Base-by-base conservation (phyloP, 2,113 vertebrate genomes). In the Scortum barcoo region DNA sequence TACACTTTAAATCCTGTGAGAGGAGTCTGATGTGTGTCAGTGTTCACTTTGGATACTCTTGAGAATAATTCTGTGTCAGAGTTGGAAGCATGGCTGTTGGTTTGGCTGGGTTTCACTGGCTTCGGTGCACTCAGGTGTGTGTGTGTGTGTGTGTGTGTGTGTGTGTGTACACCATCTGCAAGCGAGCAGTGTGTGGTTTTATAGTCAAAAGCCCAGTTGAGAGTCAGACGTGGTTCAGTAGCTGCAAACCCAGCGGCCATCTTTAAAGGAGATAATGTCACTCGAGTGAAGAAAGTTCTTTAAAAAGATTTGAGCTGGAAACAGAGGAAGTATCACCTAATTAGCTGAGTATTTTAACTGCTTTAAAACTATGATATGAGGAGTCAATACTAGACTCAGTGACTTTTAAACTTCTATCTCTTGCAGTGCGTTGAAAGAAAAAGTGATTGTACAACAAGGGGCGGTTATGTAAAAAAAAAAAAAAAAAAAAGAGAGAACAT, bases 141-240 rank as follows among this genome's bases (percentile, higher is more conserved):
- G 26, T 1, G 78, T 13, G n/a, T 68, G 46, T 70, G 71, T 68
- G 44, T 38, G 68, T 58, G 61, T n/a, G 26, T 66, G 68, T 66
- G 72, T 58, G 67, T 60, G 30, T 58, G n/a, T 4, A 0, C 58
- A 33, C 81, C 89, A 90, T 88, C 81, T 86, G 89, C 46, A 86
- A 60, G 76, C 0, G 42, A 72, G 50, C 38, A 46, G 48, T 1
- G 80, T 68, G 36, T 75, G 80, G 70, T 62, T 84, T 67, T 40
- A 58, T 60, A 63, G 83, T 66, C 66, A 82, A 65, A 33, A 61
- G 76, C 71, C 60, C 67, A 53, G 78, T 66, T 60, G 50, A 85
- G 56, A 77, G 67, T 86, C 78, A 68, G 78, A 80, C 71, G 73
- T 40, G 77, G 78, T 72, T 89, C 72, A 62, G 57, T 68, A n/a